These are phyloP conservation scores for Acrobasis consociella DNA, from an alignment of 2,888 invertebrate genomes.

Conservation along the genomic window DNA sequence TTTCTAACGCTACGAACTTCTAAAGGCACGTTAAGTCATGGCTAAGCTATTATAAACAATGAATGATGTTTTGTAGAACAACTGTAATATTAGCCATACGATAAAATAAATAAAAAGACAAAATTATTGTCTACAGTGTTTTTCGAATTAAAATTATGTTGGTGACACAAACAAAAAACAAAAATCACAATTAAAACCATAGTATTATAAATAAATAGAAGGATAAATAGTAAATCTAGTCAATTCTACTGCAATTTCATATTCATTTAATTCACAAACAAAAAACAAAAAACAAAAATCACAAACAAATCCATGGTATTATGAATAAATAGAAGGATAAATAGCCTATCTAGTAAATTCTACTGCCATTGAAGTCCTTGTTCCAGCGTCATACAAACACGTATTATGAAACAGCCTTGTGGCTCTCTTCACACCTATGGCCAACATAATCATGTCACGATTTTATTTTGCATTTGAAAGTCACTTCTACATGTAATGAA, in stretches of 20 bases:
- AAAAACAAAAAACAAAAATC: too few species aligned
- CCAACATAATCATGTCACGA: slow-evolving; percentile 21
- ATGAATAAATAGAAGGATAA: not conserved
- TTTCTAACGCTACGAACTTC: too few species aligned
- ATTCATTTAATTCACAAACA: too few species aligned
- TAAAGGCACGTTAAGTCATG: too few species aligned
- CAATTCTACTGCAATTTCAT: not conserved
- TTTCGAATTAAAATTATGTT: too few species aligned
- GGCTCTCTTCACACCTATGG: slow-evolving; percentile 11
- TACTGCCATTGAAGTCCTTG: not conserved
- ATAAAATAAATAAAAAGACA: too few species aligned
- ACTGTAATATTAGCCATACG: too few species aligned
- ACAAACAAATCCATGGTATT: not conserved
- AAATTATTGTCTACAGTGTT: too few species aligned
- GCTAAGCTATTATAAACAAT: too few species aligned
- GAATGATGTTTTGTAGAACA: too few species aligned
- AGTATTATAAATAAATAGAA: not conserved
- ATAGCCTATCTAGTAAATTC: not conserved
- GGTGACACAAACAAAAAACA: too few species aligned
- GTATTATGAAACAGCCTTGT: slow-evolving; percentile 7
- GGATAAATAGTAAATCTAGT: not conserved
- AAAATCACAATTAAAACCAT: not conserved
- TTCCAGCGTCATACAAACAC: not conserved
- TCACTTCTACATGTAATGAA: slow-evolving; percentile 3
- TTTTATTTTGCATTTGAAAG: slow-evolving; percentile 22